Evolutionary conservation across 1,140 invertebrate species (phyloP).

Genomic region (Archegozetes longisetosus): DNA sequence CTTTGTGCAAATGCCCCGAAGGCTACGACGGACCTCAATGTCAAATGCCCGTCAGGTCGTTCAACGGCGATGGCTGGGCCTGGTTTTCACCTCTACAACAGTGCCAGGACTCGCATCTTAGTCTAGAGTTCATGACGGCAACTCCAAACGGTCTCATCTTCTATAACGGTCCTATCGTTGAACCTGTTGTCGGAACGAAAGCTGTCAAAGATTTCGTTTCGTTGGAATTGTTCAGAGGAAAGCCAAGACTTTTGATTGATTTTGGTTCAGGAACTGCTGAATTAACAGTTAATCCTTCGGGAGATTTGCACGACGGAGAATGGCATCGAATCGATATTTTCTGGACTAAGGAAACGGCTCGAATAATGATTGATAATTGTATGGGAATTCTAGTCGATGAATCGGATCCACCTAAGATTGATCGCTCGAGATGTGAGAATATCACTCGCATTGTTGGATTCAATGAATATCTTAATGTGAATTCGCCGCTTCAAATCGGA

Average conservation of each 20-base stretch:
- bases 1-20: constrained; percentile 65
- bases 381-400: constrained; percentile 67
- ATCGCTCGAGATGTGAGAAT: constrained; percentile 71
- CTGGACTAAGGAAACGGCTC: constrained; percentile 70
- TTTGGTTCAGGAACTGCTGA: constrained; percentile 87
- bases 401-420: constrained; percentile 56
- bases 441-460: constrained; percentile 74
- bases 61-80: constrained; percentile 79
- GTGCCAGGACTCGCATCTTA: constrained; percentile 85
- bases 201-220: constrained; percentile 66
- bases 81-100: constrained; percentile 90
- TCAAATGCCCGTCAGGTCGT: constrained; percentile 84
- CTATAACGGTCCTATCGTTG: constrained; percentile 90
- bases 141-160: constrained; percentile 78
- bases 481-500: constrained; percentile 81
- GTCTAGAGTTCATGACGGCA: constrained; percentile 82
- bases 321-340: constrained; percentile 93
- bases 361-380: constrained; percentile 82
- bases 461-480: constrained; percentile 91
- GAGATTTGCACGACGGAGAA: constrained; percentile 72
- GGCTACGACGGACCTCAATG: constrained; percentile 87
- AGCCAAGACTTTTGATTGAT: constrained; percentile 73
- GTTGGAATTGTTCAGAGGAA: constrained; percentile 73
- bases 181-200: constrained; percentile 62
- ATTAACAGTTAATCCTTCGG: constrained; percentile 67